These are phyloP conservation scores for Dendroctonus valens DNA, from an alignment of 1,140 invertebrate genomes.

Conservation along the genomic window DNA sequence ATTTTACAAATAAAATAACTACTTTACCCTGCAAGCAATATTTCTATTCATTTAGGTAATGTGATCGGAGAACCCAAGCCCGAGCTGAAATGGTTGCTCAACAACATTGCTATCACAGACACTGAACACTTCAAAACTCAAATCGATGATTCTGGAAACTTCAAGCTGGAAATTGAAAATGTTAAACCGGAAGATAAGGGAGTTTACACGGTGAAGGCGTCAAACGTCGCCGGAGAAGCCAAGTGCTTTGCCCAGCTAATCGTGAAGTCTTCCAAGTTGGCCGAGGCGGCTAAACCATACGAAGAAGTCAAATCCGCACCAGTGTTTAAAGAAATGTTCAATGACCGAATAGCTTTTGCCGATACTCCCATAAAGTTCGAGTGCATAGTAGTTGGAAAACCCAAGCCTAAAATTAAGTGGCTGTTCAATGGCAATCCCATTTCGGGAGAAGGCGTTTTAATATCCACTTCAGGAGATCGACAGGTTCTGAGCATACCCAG, in stretches of 20 bases:
- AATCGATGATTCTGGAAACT: conserved; percentile 56
- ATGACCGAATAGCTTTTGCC: conserved; percentile 54
- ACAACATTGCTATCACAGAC: conserved; percentile 61
- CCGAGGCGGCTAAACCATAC: conserved; percentile 50
- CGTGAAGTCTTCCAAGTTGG: conserved; percentile 59
- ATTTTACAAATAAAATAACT: neutral
- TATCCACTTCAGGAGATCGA: conserved; percentile 67
- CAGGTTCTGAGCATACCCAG: conserved; percentile 67
- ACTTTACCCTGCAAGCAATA: too few species aligned
- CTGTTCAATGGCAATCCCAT: conserved; percentile 69
- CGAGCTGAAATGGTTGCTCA: conserved; percentile 70
- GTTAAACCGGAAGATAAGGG: conserved; percentile 66
- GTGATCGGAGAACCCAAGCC: conserved; percentile 72
- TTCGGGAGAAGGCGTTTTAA: conserved; percentile 67
- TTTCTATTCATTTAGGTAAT: conserved; percentile 36
- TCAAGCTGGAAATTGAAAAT: conserved; percentile 59
- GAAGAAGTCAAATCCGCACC: conserved; percentile 63
- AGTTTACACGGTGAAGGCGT: conserved; percentile 74
- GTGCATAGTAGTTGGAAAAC: conserved; percentile 68
- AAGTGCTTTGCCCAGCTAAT: conserved; percentile 78
- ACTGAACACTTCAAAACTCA: conserved; percentile 55
- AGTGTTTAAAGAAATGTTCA: conserved; percentile 65
- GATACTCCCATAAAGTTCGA: conserved; percentile 68
- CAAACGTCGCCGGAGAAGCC: conserved; percentile 70
- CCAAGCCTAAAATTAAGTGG: conserved; percentile 74